phyloP scores from a whole-genome alignment of 2,113 vertebrate genomes.

The Pluvianellus socialis region DNA sequence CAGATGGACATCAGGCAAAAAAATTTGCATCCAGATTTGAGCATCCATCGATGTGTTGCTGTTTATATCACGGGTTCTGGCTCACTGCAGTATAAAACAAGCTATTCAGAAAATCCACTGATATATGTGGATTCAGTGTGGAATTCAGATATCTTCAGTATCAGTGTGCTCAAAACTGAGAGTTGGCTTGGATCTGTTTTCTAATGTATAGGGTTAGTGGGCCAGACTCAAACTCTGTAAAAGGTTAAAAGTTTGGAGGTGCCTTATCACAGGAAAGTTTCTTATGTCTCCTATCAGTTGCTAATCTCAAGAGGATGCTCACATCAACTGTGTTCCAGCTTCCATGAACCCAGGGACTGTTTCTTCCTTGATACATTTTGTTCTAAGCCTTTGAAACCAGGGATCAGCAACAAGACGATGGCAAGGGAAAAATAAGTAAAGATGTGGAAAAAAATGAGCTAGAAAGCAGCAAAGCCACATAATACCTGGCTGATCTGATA shows the following conservation, averaged over 20 bases:
- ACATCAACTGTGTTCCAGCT: not conserved
- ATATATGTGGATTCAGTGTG: not conserved
- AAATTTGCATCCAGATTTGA: not conserved
- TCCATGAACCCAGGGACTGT: not conserved
- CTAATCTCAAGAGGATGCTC: not conserved
- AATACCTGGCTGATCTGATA: not conserved
- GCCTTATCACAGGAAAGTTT: not conserved
- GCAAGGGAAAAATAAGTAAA: not conserved
- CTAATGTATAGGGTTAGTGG: not conserved
- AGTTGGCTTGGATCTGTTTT: not conserved
- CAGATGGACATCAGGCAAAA: not conserved
- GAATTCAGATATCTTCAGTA: not conserved
- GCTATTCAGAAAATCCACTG: not conserved
- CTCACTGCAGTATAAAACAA: not conserved
- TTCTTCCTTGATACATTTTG: not conserved
- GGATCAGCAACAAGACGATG: not conserved
- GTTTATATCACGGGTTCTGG: not conserved
- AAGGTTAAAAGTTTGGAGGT: not conserved
- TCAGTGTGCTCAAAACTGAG: not conserved
- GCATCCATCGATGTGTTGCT: not conserved
- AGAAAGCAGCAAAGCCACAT: not conserved
- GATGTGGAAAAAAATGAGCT: not conserved
- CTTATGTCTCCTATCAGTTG: not conserved
- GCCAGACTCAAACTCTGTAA: not conserved
- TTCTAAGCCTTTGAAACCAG: not conserved